Evolutionary conservation across 2,888 invertebrate species (phyloP), one percentile per base, ranked within the genome.

Genomic region (Tipula helvola): DNA sequence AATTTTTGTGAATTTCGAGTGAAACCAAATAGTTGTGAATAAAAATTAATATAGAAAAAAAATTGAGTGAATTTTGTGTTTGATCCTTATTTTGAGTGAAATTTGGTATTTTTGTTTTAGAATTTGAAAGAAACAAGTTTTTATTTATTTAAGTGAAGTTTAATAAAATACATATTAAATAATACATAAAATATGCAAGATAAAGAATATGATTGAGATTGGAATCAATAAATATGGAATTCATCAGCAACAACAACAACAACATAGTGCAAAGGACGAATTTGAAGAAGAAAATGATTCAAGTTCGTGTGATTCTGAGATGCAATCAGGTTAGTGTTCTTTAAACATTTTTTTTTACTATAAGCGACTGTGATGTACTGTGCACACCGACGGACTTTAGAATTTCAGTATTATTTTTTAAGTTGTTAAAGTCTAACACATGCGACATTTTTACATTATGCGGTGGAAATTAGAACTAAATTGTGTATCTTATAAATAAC

Each of bases 151-250:
- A n/a, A 83, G 83, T 83, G 84, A 84, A 39, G 16, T 39, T 84
- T 13, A 8, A 39, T 39, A 84, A 36, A 83, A 83, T 36, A 83
- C 4, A 36, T 36, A 36, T n/a, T 36, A 83, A 7, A 7, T 39
- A 39, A 39, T 39, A 39, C 39, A 39, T 39, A 83, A 83, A 83
- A 83, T 83, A 36, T 84, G 36, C 41, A 83, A 57, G 16, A 57
- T 85, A 13, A 10, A 86, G 90, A 93, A 91, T 92, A 94, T 93
- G 94, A 93, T 93, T 93, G 93, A 93, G 92, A 93, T 94, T 92
- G 93, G 93, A 91, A 93, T 93, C 90, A 93, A 93, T 90, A 93
- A 93, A 93, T 94, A 93, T 92, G 93, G 93, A 92, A 94, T 93
- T 91, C 93, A 91, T 88, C 91, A 91, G 90, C 91, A 91, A 89